These are phyloP conservation scores for Ernsta delagoae DNA, from an alignment of 2,888 invertebrate species.

Conservation along the genomic window DNA sequence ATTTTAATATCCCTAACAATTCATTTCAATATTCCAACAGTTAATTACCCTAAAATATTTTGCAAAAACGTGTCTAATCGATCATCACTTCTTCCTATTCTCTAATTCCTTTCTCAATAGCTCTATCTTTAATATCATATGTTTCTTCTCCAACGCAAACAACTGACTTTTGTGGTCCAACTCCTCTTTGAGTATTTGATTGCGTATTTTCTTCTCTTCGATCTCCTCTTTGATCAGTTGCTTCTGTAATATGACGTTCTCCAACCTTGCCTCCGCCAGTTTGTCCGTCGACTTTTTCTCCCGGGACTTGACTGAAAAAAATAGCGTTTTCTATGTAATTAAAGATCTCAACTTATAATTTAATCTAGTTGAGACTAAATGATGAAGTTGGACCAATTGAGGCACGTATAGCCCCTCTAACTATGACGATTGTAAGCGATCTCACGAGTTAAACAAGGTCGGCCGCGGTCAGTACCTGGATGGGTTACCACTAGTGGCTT, in stretches of 20 bases:
- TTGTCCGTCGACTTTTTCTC: not conserved
- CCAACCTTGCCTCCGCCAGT: not conserved
- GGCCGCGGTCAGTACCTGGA: no score
- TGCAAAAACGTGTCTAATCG: not conserved
- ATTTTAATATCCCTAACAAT: no score
- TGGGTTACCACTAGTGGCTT: no score
- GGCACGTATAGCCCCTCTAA: no score
- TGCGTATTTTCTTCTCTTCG: constrained; percentile 20
- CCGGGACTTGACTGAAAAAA: not conserved
- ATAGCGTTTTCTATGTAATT: no score
- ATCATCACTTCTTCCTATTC: constrained; percentile 5
- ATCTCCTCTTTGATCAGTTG: constrained; percentile 4
- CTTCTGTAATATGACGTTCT: not conserved
- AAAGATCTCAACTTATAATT: no score
- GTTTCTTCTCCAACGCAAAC: constrained; percentile 10
- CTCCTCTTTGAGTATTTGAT: not conserved
- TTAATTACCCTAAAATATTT: no score
- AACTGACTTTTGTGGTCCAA: constrained; percentile 11
- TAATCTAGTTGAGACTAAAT: no score
- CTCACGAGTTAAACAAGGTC: no score
- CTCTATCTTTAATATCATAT: constrained; percentile 14
- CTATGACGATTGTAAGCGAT: no score
- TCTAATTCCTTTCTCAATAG: constrained; percentile 4
- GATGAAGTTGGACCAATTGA: no score
- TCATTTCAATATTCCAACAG: no score